Conservation (phyloP, 2,888 invertebrate genomes). For the Exocentrus adspersus region DNA sequence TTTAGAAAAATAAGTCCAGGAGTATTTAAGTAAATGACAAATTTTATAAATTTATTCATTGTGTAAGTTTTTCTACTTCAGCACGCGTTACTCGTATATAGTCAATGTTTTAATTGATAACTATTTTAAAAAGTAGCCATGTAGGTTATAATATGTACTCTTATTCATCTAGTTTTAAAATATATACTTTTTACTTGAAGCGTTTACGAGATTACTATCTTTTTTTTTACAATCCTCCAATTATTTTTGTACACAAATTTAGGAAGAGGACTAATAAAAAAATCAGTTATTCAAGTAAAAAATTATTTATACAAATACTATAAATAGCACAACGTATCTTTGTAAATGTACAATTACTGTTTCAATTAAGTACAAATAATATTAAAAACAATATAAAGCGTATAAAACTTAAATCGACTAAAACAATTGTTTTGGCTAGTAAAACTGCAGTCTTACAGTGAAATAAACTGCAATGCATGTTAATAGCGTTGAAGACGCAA, state of each 20-base stretch:
- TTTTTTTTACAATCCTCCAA: too few species aligned
- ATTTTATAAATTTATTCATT: constrained; percentile 30
- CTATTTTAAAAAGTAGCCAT: background rate
- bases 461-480: constrained; percentile 18
- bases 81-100: background rate
- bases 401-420: constrained; percentile 16
- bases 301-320: too few species aligned
- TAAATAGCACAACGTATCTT: too few species aligned
- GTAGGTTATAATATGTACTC: background rate
- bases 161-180: background rate
- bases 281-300: too few species aligned
- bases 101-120: constrained; percentile 18
- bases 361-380: constrained; percentile 13
- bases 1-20: constrained; percentile 2
- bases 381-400: constrained; percentile 13
- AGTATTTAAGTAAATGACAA: background rate
- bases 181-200: background rate
- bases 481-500: constrained; percentile 26
- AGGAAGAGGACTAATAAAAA: too few species aligned
- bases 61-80: background rate
- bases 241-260: too few species aligned
- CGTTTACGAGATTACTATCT: too few species aligned
- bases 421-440: background rate
- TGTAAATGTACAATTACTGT: too few species aligned
- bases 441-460: constrained; percentile 23